These are phyloP conservation scores for Tyrannus savana DNA, from an alignment of 2,113 vertebrate species.

Conservation along the genomic window DNA sequence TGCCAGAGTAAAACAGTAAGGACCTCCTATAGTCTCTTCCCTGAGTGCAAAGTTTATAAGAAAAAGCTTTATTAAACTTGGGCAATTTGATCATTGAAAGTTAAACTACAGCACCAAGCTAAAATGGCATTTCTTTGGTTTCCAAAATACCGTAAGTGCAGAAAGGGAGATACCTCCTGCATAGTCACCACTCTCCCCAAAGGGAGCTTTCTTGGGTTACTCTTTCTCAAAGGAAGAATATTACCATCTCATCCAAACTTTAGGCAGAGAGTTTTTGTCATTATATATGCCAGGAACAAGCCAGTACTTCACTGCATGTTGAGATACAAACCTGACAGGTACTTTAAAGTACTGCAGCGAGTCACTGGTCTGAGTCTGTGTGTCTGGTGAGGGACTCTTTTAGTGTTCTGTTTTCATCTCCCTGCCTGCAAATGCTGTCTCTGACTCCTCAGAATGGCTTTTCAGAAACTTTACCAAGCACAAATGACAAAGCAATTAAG, in stretches of 20 bases:
- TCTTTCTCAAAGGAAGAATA: background rate
- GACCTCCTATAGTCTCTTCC: background rate
- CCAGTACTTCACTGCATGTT: background rate
- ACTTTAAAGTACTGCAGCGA: background rate
- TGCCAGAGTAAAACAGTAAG: background rate
- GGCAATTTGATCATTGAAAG: background rate
- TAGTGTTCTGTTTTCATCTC: background rate
- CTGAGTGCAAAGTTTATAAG: background rate
- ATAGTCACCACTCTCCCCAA: background rate
- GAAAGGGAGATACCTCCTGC: background rate
- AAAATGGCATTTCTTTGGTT: background rate
- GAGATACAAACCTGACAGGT: background rate
- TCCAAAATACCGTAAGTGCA: accelerated
- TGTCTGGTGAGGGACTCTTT: background rate
- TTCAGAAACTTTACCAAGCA: background rate
- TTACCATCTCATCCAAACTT: background rate
- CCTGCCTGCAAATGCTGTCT: background rate
- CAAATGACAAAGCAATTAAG: conserved; percentile 31
- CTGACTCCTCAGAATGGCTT: background rate
- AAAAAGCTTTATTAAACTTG: background rate
- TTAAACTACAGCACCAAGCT: background rate
- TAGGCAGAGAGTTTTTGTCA: background rate
- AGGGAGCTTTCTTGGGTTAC: background rate
- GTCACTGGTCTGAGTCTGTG: background rate
- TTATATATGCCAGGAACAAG: background rate